Percentiles rank a stretch among this genome's conserved stretches.
These are phyloP conservation scores for Drosophila fungiperda DNA, from an alignment of 2,888 invertebrate genomes.

Conservation along the genomic window DNA sequence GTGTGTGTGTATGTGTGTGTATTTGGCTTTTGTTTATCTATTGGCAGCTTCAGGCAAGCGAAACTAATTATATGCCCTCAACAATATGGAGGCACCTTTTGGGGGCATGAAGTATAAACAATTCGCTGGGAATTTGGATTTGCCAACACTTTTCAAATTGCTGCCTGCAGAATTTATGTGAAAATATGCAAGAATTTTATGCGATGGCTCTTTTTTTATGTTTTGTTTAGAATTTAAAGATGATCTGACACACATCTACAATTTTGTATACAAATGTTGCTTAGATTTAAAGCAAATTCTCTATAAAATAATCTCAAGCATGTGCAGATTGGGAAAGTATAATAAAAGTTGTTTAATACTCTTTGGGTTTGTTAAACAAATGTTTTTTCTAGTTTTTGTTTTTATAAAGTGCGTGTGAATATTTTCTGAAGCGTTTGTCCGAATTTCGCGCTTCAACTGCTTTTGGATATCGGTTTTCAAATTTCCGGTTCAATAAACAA, in stretches of 20 bases:
- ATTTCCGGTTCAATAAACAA: slow-evolving; percentile 72
- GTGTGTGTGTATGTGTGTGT: not conserved
- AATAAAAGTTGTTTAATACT: not conserved
- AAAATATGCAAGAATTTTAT: slow-evolving; percentile 55
- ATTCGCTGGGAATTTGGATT: slow-evolving; percentile 41
- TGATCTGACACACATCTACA: not conserved
- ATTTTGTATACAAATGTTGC: not conserved
- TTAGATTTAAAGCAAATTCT: not conserved
- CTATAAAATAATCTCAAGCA: not conserved
- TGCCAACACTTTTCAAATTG: slow-evolving; percentile 14
- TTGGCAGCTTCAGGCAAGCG: slow-evolving; percentile 55
- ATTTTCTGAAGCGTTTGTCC: slow-evolving; percentile 26
- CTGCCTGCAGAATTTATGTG: slow-evolving; percentile 46
- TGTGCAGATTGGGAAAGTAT: not conserved
- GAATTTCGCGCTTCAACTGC: slow-evolving; percentile 66
- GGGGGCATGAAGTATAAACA: slow-evolving; percentile 46
- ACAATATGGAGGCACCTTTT: slow-evolving; percentile 69
- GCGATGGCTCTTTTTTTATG: slow-evolving; percentile 22
- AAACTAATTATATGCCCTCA: slow-evolving; percentile 56
- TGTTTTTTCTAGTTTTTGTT: not conserved
- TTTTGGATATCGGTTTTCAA: slow-evolving; percentile 43
- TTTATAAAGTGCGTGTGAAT: slow-evolving; percentile 21
- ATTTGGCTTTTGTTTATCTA: slow-evolving; percentile 53
- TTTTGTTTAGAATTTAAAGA: slow-evolving; percentile 29
- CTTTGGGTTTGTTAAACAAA: slow-evolving; percentile 5